These are phyloP conservation scores for Margarornis squamiger DNA, from an alignment of 2,797 vertebrate genomes.

Conservation along the genomic window DNA sequence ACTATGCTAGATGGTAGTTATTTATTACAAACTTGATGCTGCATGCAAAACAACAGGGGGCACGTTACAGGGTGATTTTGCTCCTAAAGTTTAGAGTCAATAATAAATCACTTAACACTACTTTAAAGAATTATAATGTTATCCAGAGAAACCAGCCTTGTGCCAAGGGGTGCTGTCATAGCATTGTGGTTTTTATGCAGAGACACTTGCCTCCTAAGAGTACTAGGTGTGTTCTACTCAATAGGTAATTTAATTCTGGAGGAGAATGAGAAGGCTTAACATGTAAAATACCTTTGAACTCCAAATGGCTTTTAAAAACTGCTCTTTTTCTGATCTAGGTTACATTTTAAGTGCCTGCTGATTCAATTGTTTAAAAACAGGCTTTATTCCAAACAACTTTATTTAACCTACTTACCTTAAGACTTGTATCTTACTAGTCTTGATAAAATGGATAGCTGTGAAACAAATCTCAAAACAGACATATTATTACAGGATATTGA, in stretches of 20 bases:
- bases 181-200: not conserved
- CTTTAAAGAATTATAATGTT: not conserved
- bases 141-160: not conserved
- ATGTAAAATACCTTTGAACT: not conserved
- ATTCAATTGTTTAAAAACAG: not conserved
- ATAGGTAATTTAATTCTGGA: not conserved
- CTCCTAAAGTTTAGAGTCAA: not conserved
- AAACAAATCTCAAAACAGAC: not conserved
- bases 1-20: slow-evolving; percentile 25
- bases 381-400: slow-evolving; percentile 1
- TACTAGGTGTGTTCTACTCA: not conserved
- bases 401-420: not conserved
- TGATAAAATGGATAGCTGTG: not conserved
- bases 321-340: not conserved
- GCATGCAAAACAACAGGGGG: not conserved
- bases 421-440: not conserved
- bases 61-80: not conserved
- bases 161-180: not conserved
- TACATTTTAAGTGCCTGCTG: not conserved
- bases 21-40: slow-evolving; percentile 64
- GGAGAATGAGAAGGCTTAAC: not conserved
- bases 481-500: not conserved
- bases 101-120: not conserved
- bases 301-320: not conserved
- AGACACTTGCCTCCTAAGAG: not conserved